Evolutionary conservation across 1,140 invertebrate genomes (phyloP).

Genomic region (Campoletis sonorensis): DNA sequence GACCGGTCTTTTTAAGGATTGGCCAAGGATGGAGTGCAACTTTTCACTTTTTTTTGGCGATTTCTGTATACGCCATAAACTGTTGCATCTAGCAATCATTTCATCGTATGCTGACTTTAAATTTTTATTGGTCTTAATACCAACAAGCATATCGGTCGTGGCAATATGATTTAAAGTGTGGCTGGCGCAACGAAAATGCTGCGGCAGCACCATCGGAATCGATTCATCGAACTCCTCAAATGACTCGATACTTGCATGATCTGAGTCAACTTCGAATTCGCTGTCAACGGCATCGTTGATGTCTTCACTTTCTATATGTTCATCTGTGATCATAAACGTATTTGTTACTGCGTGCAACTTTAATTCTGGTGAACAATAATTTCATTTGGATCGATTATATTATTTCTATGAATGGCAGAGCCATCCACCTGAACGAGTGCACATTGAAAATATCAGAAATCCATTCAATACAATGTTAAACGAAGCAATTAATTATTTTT

Average conservation of each 20-base stretch:
- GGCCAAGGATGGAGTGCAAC: conserved; percentile 16
- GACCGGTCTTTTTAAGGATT: conserved; percentile 26
- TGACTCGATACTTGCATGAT: neutral
- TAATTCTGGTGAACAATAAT: too few relatives aligned
- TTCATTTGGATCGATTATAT: too few relatives aligned
- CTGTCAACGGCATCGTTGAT: neutral
- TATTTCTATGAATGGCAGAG: too few relatives aligned
- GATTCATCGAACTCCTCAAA: neutral
- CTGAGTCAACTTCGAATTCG: neutral
- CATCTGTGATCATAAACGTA: neutral
- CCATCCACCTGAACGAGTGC: too few relatives aligned
- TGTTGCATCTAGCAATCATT: conserved; percentile 10
- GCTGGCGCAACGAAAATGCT: conserved; percentile 47
- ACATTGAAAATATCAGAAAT: too few relatives aligned
- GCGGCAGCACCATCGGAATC: neutral
- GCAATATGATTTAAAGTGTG: conserved; percentile 49
- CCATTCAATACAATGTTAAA: too few relatives aligned
- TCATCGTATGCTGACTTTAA: neutral
- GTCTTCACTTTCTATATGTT: neutral
- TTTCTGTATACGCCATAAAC: conserved; percentile 37
- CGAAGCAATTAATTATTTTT: neutral
- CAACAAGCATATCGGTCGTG: conserved; percentile 39
- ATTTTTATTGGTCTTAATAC: conserved; percentile 10
- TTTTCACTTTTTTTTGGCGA: conserved; percentile 40
- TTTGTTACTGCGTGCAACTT: neutral